Evolutionary conservation across 2,797 vertebrate species (phyloP).

Genomic region (Gymnothorax reevesii): DNA sequence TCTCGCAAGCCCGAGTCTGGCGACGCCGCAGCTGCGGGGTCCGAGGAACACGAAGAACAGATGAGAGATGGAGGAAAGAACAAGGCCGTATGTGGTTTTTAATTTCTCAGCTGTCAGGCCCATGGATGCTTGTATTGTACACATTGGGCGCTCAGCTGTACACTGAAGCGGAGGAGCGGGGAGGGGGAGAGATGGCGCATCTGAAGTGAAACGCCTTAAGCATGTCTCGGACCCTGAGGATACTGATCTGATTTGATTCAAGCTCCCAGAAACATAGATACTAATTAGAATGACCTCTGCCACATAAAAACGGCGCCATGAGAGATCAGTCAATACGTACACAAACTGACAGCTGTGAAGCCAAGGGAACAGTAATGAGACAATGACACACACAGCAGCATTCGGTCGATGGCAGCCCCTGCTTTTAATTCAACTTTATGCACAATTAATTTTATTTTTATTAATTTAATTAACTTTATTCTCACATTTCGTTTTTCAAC

Average conservation of each 20-base stretch:
- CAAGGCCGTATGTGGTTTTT: not conserved
- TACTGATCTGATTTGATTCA: not conserved
- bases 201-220: not conserved
- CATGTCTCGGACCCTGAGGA: not conserved
- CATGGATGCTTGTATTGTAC: not conserved
- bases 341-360: not conserved
- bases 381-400: not conserved
- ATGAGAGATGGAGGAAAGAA: slow-evolving; percentile 48
- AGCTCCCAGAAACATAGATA: not conserved
- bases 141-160: not conserved
- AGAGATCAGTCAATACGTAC: slow-evolving; percentile 10
- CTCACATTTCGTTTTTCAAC: not conserved
- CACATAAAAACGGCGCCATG: not conserved
- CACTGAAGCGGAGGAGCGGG: not conserved
- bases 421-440: slow-evolving; percentile 14
- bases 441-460: slow-evolving; percentile 13
- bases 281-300: not conserved
- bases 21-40: slow-evolving; percentile 51
- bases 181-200: not conserved
- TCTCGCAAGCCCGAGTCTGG: slow-evolving; percentile 51
- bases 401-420: not conserved
- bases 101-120: not conserved
- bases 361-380: not conserved
- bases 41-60: slow-evolving; percentile 49
- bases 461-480: not conserved